Evolutionary conservation across 2,113 vertebrate genomes (phyloP).

Genomic region (Alligator sinensis): DNA sequence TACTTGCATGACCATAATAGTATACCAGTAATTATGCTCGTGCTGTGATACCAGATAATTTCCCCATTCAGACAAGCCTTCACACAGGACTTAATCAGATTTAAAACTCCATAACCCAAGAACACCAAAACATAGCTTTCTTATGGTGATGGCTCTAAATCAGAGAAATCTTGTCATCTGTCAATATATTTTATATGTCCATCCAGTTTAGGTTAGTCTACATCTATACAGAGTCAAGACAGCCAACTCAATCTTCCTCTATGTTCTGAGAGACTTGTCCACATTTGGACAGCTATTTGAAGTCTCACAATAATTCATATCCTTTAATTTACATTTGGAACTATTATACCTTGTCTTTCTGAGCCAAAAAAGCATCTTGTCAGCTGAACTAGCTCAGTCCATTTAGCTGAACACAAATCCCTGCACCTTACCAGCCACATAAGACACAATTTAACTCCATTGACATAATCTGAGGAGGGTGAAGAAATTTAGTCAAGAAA

Average conservation of each 20-base stretch:
- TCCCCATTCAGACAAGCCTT: conserved; percentile 32
- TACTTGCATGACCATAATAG: neutral
- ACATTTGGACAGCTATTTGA: neutral
- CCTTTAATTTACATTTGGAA: neutral
- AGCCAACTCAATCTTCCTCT: neutral
- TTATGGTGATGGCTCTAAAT: neutral
- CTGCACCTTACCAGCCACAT: neutral
- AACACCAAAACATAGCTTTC: neutral
- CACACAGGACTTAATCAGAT: neutral
- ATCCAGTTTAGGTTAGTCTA: neutral
- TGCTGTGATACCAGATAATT: neutral
- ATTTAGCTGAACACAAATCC: neutral
- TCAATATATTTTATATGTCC: neutral
- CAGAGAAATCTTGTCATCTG: neutral
- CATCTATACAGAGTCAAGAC: neutral
- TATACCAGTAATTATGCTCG: neutral
- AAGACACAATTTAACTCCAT: conserved; percentile 5
- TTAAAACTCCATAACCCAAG: neutral
- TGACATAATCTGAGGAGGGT: neutral
- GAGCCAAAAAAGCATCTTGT: neutral
- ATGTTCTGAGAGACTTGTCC: neutral
- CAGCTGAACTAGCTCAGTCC: neutral
- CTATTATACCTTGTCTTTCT: neutral
- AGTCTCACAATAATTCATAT: neutral
- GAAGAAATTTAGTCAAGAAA: conserved; percentile 39